Evolutionary conservation across 2,888 invertebrate species (phyloP).

Genomic region (Notocelia uddmanniana): DNA sequence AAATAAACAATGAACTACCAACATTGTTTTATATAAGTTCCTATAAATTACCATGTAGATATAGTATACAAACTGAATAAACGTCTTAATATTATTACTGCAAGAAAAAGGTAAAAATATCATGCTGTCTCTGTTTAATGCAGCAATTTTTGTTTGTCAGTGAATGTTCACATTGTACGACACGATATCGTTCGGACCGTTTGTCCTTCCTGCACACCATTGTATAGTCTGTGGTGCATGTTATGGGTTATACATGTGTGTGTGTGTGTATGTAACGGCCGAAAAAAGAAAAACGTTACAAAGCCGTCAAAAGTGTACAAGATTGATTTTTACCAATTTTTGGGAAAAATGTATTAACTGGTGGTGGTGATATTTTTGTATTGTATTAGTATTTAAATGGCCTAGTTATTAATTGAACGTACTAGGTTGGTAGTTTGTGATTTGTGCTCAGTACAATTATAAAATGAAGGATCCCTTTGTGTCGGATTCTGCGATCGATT

Average conservation of each 20-base stretch:
- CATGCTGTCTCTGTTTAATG: conserved; percentile 2
- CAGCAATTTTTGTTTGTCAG: no score
- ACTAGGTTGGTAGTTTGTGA: conserved; percentile 40
- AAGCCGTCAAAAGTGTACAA: conserved; percentile 42
- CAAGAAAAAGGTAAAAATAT: background rate
- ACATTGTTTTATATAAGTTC: background rate
- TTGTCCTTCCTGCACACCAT: no score
- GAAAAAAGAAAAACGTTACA: conserved; percentile 48
- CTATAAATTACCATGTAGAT: no score
- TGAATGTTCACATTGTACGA: no score
- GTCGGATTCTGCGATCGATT: conserved; percentile 76
- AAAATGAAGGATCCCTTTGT: conserved; percentile 81
- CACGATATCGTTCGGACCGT: no score
- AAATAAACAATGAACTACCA: conserved; percentile 6
- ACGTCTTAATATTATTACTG: no score
- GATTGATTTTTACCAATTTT: conserved; percentile 60
- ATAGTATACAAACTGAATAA: no score
- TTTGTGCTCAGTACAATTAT: conserved; percentile 46
- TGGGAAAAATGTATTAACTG: conserved; percentile 60
- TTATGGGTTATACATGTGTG: background rate
- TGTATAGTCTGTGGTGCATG: conserved; percentile 1
- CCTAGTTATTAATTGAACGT: conserved; percentile 38
- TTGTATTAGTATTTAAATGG: conserved; percentile 46
- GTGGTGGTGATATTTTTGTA: conserved; percentile 50
- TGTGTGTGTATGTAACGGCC: conserved; percentile 62